Conservation (phyloP, 2,797 vertebrate species). For the Enteromius viviparus region DNA sequence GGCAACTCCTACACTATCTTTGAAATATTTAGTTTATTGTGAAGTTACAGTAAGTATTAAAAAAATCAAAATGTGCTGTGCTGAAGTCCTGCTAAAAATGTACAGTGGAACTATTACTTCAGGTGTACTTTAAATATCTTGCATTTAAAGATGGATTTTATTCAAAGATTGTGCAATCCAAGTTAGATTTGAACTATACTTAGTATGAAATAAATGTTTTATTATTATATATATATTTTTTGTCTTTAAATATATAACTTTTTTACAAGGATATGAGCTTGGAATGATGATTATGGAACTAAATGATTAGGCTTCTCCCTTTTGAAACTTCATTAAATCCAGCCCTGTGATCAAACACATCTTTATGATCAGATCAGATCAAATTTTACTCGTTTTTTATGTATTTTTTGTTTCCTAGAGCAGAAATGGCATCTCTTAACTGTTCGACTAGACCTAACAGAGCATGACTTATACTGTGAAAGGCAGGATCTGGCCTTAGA, state of each 20-base stretch:
- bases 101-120: too few relatives aligned
- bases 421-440: not conserved
- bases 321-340: not conserved
- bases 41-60: not conserved
- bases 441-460: not conserved
- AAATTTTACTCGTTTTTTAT: not conserved
- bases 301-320: too few relatives aligned
- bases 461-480: not conserved
- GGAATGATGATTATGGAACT: too few relatives aligned
- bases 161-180: too few relatives aligned
- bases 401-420: not conserved
- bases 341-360: not conserved
- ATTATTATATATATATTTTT: too few relatives aligned
- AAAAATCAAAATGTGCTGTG: not conserved
- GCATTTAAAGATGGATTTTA: too few relatives aligned
- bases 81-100: too few relatives aligned
- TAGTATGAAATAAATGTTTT: too few relatives aligned
- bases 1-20: not conserved
- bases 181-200: too few relatives aligned
- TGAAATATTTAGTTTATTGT: not conserved
- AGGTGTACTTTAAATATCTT: too few relatives aligned
- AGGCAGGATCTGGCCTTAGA: not conserved
- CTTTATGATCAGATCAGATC: not conserved
- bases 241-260: too few relatives aligned
- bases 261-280: too few relatives aligned